phyloP scores from a whole-genome alignment of 2,797 vertebrate species.

The Mus minutoides region DNA sequence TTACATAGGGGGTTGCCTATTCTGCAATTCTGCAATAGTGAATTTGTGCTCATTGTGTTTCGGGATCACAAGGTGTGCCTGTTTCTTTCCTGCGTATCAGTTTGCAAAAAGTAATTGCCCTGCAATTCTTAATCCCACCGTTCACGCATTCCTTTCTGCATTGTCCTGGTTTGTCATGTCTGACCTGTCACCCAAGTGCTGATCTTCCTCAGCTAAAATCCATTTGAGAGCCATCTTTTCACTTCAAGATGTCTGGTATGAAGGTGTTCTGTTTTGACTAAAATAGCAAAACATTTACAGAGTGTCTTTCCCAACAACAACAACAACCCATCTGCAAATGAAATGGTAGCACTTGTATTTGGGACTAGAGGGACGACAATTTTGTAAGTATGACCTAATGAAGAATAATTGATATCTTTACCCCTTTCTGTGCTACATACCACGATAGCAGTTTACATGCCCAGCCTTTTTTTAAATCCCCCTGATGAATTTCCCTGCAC shows the following conservation, averaged over 20 bases:
- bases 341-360: slow-evolving; percentile 24
- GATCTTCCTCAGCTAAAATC: slow-evolving; percentile 61
- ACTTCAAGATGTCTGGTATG: slow-evolving; percentile 51
- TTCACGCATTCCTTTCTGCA: slow-evolving; percentile 75
- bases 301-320: background rate
- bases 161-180: slow-evolving; percentile 68
- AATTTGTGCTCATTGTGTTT: slow-evolving; percentile 73
- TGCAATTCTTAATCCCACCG: slow-evolving; percentile 63
- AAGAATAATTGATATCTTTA: slow-evolving; percentile 13
- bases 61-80: slow-evolving; percentile 70
- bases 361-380: background rate
- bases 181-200: slow-evolving; percentile 56
- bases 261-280: slow-evolving; percentile 65
- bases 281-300: slow-evolving; percentile 65
- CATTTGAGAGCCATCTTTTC: slow-evolving; percentile 58
- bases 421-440: background rate
- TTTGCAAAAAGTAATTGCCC: slow-evolving; percentile 76
- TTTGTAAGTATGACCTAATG: background rate
- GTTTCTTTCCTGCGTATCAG: slow-evolving; percentile 72
- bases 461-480: background rate
- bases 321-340: background rate
- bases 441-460: background rate
- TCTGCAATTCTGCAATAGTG: slow-evolving; percentile 64
- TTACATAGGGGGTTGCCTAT: background rate
- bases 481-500: background rate